Conservation (phyloP, 53 echinoderm and acorn worm genomes). For the Echinarachnius parma region DNA sequence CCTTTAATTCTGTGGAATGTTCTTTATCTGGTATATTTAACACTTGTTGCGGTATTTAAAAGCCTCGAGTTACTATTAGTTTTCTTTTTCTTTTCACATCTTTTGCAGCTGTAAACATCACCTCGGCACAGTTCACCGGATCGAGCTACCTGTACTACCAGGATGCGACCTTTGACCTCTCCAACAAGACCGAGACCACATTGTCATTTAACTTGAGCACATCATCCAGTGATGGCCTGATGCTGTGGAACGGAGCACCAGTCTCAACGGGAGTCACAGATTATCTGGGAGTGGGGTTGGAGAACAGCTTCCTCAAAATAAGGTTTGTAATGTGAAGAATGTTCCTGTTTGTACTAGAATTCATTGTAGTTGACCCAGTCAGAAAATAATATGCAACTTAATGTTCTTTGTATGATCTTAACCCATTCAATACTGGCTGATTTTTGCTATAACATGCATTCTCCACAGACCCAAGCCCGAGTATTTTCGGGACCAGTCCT, state of each 20-base stretch:
- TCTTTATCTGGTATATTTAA: neutral
- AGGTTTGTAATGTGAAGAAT: too few relatives aligned
- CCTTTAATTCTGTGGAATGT: neutral
- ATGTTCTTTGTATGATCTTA: too few relatives aligned
- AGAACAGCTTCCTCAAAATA: constrained; percentile 57
- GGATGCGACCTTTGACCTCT: constrained; percentile 39
- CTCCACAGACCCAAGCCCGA: too few relatives aligned
- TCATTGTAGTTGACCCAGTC: too few relatives aligned
- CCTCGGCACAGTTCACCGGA: constrained; percentile 34
- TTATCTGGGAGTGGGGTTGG: constrained; percentile 67
- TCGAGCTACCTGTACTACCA: constrained; percentile 48
- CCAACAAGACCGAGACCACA: constrained; percentile 41
- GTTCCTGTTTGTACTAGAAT: too few relatives aligned
- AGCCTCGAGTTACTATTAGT: too few relatives aligned
- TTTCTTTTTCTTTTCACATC: neutral
- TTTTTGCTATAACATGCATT: too few relatives aligned
- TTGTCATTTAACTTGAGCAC: constrained; percentile 59
- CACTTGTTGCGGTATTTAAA: too few relatives aligned
- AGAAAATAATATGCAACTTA: too few relatives aligned
- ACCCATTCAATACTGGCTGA: too few relatives aligned
- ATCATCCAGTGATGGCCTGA: constrained; percentile 43
- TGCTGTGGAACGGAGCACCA: constrained; percentile 71
- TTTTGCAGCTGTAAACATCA: constrained; percentile 33
- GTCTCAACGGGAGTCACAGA: constrained; percentile 45
- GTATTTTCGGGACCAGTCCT: too few relatives aligned